A percentile compares a stretch with the other conserved stretches of the same genome.
Evolutionary conservation across 2,797 vertebrate genomes (phyloP).

Genomic region (Epinephelus coioides): DNA sequence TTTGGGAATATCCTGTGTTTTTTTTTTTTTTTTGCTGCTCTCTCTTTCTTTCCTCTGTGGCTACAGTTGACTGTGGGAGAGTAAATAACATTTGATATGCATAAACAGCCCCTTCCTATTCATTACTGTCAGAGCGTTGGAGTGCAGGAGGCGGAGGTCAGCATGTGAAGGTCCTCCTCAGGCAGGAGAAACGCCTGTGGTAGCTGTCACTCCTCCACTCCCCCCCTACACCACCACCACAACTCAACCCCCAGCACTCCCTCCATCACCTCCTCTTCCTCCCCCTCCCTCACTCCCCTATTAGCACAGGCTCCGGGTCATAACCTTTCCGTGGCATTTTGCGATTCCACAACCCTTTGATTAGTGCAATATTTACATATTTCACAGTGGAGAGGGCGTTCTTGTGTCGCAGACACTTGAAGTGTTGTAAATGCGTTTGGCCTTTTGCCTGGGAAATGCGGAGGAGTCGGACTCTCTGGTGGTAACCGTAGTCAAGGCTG

Average conservation of each 20-base stretch:
- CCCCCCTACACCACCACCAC: conserved; percentile 58
- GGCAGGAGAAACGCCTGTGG: conserved; percentile 91
- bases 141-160: conserved; percentile 93
- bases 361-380: conserved; percentile 96
- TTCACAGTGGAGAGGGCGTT: conserved; percentile 88
- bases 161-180: conserved; percentile 94
- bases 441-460: conserved; percentile 91
- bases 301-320: conserved; percentile 92
- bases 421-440: conserved; percentile 93
- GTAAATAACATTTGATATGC: conserved; percentile 91
- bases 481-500: conserved; percentile 84
- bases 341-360: conserved; percentile 94
- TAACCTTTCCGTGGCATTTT: conserved; percentile 94
- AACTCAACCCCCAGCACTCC: conserved; percentile 52
- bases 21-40: conserved; percentile 38
- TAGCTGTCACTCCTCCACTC: conserved; percentile 90
- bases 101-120: conserved; percentile 91
- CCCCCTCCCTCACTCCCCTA: conserved; percentile 86
- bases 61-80: conserved; percentile 84
- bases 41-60: conserved; percentile 75
- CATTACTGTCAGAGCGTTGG: conserved; percentile 93
- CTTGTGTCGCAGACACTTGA: conserved; percentile 88
- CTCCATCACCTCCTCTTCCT: conserved; percentile 68
- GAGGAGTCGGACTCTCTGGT: conserved; percentile 78
- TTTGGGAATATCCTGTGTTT: conserved; percentile 73